Evolutionary conservation across 2,888 invertebrate genomes (phyloP).

Genomic region (Pterostichus niger): DNA sequence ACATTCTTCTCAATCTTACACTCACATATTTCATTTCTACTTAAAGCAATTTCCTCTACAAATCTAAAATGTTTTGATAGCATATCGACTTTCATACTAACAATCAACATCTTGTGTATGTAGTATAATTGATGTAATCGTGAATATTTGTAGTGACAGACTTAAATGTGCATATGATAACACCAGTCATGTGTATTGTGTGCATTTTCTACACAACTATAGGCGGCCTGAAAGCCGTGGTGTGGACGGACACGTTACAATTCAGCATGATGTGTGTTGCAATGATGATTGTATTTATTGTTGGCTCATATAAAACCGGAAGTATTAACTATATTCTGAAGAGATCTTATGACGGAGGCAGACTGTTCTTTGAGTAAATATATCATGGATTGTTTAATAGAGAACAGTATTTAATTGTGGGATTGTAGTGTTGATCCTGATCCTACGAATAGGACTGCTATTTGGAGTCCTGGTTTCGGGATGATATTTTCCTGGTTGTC

Average conservation of each 20-base stretch:
- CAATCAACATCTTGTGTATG: no score
- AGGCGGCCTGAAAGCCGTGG: slow-evolving; percentile 75
- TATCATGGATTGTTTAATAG: no score
- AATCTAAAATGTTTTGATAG: no score
- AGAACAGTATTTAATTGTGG: slow-evolving; percentile 41
- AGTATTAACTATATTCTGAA: slow-evolving; percentile 73
- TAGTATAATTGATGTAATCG: no score
- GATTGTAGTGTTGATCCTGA: slow-evolving; percentile 81
- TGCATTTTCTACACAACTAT: slow-evolving; percentile 86
- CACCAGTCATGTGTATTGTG: slow-evolving; percentile 82
- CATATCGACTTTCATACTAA: no score
- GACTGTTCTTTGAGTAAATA: slow-evolving; percentile 73
- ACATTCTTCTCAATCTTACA: no score
- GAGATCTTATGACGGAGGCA: slow-evolving; percentile 71
- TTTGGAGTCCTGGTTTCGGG: slow-evolving; percentile 81
- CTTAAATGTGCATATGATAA: slow-evolving; percentile 81
- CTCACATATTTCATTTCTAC: no score
- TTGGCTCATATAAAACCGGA: slow-evolving; percentile 77
- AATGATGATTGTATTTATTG: slow-evolving; percentile 78
- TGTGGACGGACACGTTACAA: slow-evolving; percentile 78
- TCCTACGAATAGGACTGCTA: slow-evolving; percentile 81
- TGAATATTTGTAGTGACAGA: slow-evolving; percentile 81
- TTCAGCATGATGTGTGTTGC: slow-evolving; percentile 79
- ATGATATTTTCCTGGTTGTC: slow-evolving; percentile 71
- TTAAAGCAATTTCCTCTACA: no score